These are phyloP conservation scores for Eilema depressum DNA, from an alignment of 2,888 invertebrate genomes.

Conservation along the genomic window DNA sequence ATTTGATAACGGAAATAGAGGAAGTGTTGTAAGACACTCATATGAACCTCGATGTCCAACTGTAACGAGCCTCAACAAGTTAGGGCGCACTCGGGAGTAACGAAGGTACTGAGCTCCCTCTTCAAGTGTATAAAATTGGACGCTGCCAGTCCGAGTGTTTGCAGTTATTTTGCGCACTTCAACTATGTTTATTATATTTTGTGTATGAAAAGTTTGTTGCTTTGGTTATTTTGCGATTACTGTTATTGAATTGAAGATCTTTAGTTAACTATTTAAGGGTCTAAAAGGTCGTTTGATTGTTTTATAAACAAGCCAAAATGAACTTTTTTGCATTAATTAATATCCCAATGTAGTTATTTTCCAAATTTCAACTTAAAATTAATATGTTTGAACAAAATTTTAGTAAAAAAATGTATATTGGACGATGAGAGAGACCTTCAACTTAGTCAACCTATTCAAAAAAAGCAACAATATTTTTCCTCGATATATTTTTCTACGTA, in stretches of 20 bases:
- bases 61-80: conserved; percentile 40
- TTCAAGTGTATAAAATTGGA: conserved; percentile 48
- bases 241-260: background rate
- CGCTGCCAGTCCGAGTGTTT: conserved; percentile 18
- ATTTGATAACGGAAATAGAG: conserved; percentile 36
- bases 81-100: conserved; percentile 46
- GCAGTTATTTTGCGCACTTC: conserved; percentile 14
- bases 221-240: background rate
- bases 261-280: too few species aligned
- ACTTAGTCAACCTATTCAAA: too few species aligned
- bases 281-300: background rate
- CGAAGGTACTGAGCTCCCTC: conserved; percentile 44
- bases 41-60: conserved; percentile 40
- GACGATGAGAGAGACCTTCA: background rate
- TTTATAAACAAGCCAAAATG: background rate
- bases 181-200: conserved; percentile 8
- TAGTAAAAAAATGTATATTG: background rate
- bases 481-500: background rate
- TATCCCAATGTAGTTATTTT: too few species aligned
- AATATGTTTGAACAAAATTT: background rate
- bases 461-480: too few species aligned
- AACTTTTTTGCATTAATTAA: background rate
- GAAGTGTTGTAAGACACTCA: conserved; percentile 35
- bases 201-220: background rate
- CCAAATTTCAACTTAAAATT: too few species aligned